Conservation (phyloP, 2,888 invertebrate genomes). For the Machimus rusticus region DNA sequence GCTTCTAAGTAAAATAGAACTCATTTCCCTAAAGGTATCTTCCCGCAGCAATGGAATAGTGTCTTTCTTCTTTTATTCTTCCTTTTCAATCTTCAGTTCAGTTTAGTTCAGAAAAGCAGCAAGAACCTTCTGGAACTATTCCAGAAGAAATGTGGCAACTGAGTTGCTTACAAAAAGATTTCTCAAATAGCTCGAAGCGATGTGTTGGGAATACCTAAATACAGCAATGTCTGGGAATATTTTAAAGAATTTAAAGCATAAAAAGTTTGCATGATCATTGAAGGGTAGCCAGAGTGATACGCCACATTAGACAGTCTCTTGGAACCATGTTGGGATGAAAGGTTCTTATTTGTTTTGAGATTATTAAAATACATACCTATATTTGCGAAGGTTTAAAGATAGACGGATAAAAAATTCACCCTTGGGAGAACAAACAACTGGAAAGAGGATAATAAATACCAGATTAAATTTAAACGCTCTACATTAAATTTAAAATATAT, state of each 20-base stretch:
- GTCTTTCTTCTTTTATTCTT: background rate
- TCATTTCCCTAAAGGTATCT: background rate
- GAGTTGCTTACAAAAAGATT: background rate
- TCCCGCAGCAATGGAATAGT: background rate
- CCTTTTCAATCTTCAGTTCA: background rate
- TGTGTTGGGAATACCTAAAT: background rate
- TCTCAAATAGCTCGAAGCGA: background rate
- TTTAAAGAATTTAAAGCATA: background rate
- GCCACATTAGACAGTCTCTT: background rate
- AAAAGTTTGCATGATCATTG: background rate
- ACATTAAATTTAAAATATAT: background rate
- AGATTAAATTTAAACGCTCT: background rate
- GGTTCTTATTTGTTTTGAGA: background rate
- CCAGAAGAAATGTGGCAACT: background rate
- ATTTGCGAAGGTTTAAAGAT: background rate
- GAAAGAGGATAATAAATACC: background rate
- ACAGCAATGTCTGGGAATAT: background rate
- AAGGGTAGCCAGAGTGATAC: background rate
- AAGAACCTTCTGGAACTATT: background rate
- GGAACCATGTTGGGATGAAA: background rate
- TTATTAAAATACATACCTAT: background rate
- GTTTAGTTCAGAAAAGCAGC: background rate
- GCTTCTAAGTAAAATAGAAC: background rate
- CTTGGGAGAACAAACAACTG: background rate
- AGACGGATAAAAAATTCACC: background rate